Base-by-base conservation (phyloP, 37 sponge, comb jelly and placozoan species). In the Agelas oroides region DNA sequence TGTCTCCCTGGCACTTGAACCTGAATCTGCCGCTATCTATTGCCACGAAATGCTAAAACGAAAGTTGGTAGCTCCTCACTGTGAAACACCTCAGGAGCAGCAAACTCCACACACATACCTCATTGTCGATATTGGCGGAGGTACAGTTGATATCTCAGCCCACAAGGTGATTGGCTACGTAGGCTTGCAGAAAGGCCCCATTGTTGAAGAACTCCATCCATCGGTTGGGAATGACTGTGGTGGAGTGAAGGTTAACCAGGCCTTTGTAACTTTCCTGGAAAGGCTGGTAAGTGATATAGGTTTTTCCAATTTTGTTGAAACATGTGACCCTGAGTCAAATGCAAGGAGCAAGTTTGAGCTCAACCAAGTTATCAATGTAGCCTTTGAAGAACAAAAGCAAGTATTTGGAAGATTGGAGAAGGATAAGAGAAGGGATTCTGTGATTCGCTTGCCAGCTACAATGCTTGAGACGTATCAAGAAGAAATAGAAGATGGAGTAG, bases 171-270 rank as follows among this genome's bases (percentile, higher is more conserved):
- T 46, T 2, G 6, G 21, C 1, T 76, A 76, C 37, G 30, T 55
- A 15, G 57, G 24, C 2, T 46, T 8, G 3, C 53, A 40, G 53
- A 40, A 36, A 25, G 41, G 20, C 24, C 73, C 73, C 5, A n/a
- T 56, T 6, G 59, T 87, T 12, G 74, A 71, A 46, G 87, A 75
- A 19, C 53, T 87, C 12, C 74, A 64, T 35, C 72, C 72, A 60
- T 80, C 87, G 11, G 56, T 34, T 33, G 87, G 87, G 17, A 87
- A 87, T 79, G 73, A 78, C 63, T 71, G 87, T 79, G 87, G 87
- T 64, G 87, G 87, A 0, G 72, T 70, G 31, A 25, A 38, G 34
- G 80, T 87, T 41, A 87, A 87, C 40, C 31, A 53, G 52, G 80
- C 73, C 46, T 79, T 79, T 73, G 23, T 53, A 21, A 59, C 5